These are phyloP conservation scores for Amphimedon queenslandica DNA, from an alignment of 37 sponge, comb jelly and placozoan species.

Conservation along the genomic window DNA sequence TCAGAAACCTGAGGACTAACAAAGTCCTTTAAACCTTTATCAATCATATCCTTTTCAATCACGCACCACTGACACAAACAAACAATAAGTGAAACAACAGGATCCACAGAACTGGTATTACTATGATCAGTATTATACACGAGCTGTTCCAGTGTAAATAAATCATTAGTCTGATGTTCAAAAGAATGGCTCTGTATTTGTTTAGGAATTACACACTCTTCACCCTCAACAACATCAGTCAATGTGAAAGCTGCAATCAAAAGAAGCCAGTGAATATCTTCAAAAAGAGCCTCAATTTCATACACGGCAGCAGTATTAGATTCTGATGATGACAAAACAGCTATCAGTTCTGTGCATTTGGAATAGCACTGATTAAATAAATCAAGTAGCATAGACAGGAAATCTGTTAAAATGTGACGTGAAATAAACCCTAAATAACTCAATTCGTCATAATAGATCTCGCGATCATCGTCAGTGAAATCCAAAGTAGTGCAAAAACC, in stretches of 20 bases:
- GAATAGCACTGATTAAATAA: slow-evolving; percentile 30
- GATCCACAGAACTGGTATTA: slow-evolving; percentile 14
- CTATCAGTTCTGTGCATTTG: slow-evolving; percentile 18
- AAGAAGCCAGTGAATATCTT: slow-evolving; percentile 76
- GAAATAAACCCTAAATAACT: slow-evolving; percentile 36
- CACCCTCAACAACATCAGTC: slow-evolving; percentile 22
- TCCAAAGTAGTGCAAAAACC: slow-evolving; percentile 35
- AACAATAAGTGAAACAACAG: slow-evolving; percentile 43
- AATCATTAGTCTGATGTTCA: not conserved
- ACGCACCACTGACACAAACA: slow-evolving; percentile 49
- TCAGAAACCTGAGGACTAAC: slow-evolving; percentile 73
- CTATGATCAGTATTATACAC: not conserved
- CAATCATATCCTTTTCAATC: slow-evolving; percentile 34
- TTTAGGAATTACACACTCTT: slow-evolving; percentile 40
- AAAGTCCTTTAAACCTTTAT: slow-evolving; percentile 19
- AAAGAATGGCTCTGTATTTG: slow-evolving; percentile 42
- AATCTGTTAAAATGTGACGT: slow-evolving; percentile 22
- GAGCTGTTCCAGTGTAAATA: not conserved
- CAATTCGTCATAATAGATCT: slow-evolving; percentile 51
- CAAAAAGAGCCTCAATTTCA: slow-evolving; percentile 45
- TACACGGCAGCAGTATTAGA: not conserved
- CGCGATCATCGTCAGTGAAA: slow-evolving; percentile 51
- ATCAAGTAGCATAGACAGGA: slow-evolving; percentile 32
- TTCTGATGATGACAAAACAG: not conserved
- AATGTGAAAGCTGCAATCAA: slow-evolving; percentile 56